These are phyloP conservation scores for Acanthurus tractus DNA, from an alignment of 2,797 vertebrate genomes.

Conservation along the genomic window DNA sequence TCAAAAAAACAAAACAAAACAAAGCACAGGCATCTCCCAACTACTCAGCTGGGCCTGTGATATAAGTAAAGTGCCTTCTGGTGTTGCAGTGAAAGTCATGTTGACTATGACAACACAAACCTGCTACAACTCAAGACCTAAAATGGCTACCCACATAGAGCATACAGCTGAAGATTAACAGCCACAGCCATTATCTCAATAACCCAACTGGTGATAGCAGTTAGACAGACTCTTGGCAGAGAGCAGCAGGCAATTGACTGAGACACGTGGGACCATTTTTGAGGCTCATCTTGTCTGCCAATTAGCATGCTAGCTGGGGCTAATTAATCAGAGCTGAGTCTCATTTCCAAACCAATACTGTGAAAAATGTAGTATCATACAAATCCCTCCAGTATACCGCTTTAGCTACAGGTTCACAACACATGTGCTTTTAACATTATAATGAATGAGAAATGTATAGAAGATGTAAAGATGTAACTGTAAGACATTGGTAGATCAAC, in stretches of 20 bases:
- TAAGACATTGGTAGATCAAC: no score
- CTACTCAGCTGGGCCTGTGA: background rate
- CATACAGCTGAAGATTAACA: conserved; percentile 23
- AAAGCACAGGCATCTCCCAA: conserved; percentile 1
- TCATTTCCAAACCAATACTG: conserved; percentile 13
- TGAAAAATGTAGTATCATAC: background rate
- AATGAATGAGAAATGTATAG: background rate
- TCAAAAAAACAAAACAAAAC: background rate
- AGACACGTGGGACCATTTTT: conserved; percentile 21
- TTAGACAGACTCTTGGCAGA: conserved; percentile 8
- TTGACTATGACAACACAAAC: conserved; percentile 26
- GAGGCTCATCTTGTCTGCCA: conserved; percentile 36
- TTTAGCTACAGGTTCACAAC: background rate
- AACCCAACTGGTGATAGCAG: conserved; percentile 23
- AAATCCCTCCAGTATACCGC: background rate
- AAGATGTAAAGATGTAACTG: no score
- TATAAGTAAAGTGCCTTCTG: background rate
- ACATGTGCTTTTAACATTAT: background rate
- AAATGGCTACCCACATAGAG: conserved; percentile 35
- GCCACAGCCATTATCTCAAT: background rate
- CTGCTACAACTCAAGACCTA: conserved; percentile 31
- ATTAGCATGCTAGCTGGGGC: conserved; percentile 37
- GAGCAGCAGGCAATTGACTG: conserved; percentile 13
- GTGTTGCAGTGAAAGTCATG: conserved; percentile 11
- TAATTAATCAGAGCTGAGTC: conserved; percentile 26